Evolutionary conservation across 2,113 vertebrate genomes (phyloP).

Genomic region (Philantomba maxwellii): DNA sequence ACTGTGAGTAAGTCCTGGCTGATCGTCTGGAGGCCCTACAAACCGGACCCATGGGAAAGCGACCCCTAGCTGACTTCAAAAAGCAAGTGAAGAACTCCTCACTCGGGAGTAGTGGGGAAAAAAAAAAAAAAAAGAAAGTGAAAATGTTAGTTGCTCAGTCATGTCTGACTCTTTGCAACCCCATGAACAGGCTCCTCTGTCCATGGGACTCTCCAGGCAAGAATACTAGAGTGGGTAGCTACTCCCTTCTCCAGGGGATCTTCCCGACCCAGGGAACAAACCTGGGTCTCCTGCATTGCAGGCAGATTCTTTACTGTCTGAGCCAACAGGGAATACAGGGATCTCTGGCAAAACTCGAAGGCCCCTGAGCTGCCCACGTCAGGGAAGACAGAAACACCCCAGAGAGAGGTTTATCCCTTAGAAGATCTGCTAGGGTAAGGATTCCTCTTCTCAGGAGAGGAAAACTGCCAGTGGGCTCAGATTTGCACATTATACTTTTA

Average conservation of each 20-base stretch:
- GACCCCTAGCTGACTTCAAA: no score
- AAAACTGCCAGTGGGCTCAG: background rate
- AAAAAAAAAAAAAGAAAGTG: background rate
- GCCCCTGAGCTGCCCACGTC: background rate
- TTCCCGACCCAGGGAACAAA: background rate
- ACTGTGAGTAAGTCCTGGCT: background rate
- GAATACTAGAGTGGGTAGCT: background rate
- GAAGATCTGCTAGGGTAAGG: background rate
- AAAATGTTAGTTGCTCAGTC: background rate
- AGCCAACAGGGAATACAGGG: background rate
- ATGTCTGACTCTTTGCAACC: background rate
- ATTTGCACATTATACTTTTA: background rate
- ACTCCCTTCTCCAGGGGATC: background rate
- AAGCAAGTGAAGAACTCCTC: background rate
- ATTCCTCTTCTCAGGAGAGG: background rate
- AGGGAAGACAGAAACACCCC: rapidly evolving
- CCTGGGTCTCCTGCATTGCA: background rate
- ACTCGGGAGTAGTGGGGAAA: no score
- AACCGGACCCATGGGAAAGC: background rate
- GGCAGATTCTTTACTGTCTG: background rate
- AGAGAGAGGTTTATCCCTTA: background rate
- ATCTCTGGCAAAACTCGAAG: background rate
- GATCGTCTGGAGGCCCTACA: background rate
- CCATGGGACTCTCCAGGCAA: background rate
- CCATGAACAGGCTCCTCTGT: background rate